A percentile compares a stretch with the other conserved stretches of the same genome.
phyloP scores from a whole-genome alignment of 2,113 vertebrate species.

The Andinoacara biseriatus region DNA sequence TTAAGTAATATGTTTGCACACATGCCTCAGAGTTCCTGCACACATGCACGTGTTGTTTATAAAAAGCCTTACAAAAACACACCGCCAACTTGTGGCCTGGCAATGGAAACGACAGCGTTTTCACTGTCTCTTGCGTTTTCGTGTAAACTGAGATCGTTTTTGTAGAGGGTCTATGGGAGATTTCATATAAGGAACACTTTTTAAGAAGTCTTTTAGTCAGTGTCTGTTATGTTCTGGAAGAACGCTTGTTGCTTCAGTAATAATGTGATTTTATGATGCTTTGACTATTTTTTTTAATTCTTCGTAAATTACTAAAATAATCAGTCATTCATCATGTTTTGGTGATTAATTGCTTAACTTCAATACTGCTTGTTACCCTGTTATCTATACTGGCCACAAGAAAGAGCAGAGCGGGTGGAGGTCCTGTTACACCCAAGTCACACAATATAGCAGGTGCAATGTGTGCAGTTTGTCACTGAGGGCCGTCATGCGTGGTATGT shows the following conservation, averaged over 20 bases:
- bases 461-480: not conserved
- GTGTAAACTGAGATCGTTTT: too few relatives aligned
- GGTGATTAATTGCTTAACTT: not conserved
- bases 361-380: not conserved
- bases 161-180: too few relatives aligned
- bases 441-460: constrained; percentile 48
- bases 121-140: too few relatives aligned
- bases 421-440: constrained; percentile 19
- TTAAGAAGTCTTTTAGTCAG: too few relatives aligned
- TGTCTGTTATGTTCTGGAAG: not conserved
- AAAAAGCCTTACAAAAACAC: too few relatives aligned
- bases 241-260: not conserved
- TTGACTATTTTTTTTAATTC: not conserved
- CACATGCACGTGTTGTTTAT: too few relatives aligned
- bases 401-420: not conserved
- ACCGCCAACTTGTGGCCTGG: too few relatives aligned
- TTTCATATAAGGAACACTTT: too few relatives aligned
- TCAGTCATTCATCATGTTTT: not conserved
- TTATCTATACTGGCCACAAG: not conserved
- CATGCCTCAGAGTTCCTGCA: too few relatives aligned
- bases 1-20: not conserved
- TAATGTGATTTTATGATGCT: not conserved
- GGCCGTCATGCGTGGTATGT: constrained; percentile 20
- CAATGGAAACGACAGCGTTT: too few relatives aligned
- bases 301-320: not conserved